phyloP scores from a whole-genome alignment of 2,113 vertebrate genomes.

The Myodes glareolus region DNA sequence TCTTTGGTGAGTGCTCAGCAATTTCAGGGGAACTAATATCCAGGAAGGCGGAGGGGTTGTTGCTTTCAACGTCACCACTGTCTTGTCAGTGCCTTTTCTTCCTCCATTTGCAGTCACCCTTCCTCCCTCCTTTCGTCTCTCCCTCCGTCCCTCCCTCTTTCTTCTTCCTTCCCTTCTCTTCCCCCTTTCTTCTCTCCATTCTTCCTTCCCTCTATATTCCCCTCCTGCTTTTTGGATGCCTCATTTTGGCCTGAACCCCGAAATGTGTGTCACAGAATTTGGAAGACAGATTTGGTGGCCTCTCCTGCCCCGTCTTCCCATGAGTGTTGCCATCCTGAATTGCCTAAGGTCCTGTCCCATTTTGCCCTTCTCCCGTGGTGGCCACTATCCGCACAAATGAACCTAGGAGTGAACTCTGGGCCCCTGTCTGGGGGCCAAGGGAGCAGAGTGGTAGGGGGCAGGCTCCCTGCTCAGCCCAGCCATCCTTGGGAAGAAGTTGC shows the following conservation, averaged over 20 bases:
- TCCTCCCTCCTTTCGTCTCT: neutral
- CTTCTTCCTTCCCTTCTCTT: neutral
- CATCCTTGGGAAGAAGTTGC: neutral
- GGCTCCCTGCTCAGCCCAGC: neutral
- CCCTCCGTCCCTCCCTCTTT: neutral
- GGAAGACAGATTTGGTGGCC: slow-evolving; percentile 24
- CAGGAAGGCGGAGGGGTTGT: neutral
- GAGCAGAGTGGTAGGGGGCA: neutral
- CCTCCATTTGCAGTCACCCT: neutral
- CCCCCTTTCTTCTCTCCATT: neutral
- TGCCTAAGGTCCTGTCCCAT: slow-evolving; percentile 76
- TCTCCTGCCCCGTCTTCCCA: neutral
- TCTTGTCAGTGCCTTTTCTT: neutral
- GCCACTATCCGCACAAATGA: slow-evolving; percentile 9
- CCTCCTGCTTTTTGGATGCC: neutral
- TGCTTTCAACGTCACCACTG: neutral
- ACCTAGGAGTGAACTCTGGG: neutral
- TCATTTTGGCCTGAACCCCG: neutral
- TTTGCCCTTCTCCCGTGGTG: slow-evolving; percentile 75
- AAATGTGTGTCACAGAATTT: slow-evolving; percentile 61
- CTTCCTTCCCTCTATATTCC: neutral
- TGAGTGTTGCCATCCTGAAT: neutral
- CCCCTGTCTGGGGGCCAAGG: neutral
- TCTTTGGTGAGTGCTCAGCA: neutral
- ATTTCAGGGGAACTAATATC: neutral